Evolutionary conservation across 2,797 vertebrate genomes (phyloP).

Genomic region (Halcyon leucocephala): DNA sequence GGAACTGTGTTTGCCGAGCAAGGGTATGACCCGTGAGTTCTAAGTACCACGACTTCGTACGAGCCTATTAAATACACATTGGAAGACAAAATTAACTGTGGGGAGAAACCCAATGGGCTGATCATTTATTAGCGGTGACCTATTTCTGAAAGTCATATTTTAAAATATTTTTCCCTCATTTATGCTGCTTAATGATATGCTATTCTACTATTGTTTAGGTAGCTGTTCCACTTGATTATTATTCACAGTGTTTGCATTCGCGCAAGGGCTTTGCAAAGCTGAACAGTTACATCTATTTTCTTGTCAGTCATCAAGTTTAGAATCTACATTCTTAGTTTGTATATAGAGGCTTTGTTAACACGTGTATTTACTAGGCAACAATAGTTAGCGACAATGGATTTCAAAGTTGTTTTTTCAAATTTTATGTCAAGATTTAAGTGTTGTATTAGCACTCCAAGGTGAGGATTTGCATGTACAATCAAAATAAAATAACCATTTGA

Average conservation of each 20-base stretch:
- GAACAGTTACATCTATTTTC: not conserved
- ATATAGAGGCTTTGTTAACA: not conserved
- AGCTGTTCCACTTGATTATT: not conserved
- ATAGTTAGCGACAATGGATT: fast-evolving
- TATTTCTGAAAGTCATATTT: not conserved
- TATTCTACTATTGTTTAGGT: not conserved
- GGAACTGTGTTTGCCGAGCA: not conserved
- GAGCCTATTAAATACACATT: not conserved
- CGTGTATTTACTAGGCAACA: not conserved
- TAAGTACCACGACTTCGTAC: not conserved
- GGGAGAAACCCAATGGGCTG: not conserved
- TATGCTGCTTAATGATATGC: not conserved
- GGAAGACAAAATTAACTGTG: not conserved
- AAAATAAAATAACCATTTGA: not conserved
- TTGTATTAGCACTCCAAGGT: not conserved
- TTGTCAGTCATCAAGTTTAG: not conserved
- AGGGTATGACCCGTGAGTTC: not conserved
- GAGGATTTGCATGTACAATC: not conserved
- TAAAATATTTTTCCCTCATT: not conserved
- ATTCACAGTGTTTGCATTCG: not conserved
- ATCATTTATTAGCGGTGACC: not conserved
- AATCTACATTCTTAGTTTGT: not conserved
- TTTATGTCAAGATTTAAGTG: not conserved
- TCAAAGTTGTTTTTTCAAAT: not conserved
- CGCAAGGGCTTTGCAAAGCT: not conserved